phyloP scores from a whole-genome alignment of 2,113 vertebrate genomes.

The Psittacus erithacus region DNA sequence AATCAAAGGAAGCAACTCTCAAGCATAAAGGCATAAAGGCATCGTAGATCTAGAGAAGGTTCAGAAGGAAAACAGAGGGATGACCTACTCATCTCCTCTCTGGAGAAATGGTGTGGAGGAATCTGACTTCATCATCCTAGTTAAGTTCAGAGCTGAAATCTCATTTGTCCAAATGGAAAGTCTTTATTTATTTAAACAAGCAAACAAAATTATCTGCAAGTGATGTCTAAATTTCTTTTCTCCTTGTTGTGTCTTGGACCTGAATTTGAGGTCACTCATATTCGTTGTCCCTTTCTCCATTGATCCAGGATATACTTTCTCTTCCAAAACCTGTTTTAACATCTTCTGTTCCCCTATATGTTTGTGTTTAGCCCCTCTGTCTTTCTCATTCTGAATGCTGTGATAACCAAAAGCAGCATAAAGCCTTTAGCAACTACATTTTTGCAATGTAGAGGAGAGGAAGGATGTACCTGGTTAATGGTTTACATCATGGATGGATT shows the following conservation, averaged over 20 bases:
- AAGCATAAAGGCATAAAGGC: neutral
- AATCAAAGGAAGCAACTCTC: neutral
- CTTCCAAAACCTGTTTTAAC: neutral
- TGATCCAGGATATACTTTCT: neutral
- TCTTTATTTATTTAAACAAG: neutral
- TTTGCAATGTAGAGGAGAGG: neutral
- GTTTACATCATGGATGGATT: neutral
- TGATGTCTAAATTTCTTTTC: neutral
- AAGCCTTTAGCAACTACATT: neutral
- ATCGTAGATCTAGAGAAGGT: neutral
- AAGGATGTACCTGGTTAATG: neutral
- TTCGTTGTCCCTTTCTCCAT: neutral
- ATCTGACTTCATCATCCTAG: neutral
- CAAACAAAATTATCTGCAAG: neutral
- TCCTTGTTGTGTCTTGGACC: neutral
- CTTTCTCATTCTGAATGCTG: neutral
- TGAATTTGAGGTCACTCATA: neutral
- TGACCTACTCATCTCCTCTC: neutral
- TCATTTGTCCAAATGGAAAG: neutral
- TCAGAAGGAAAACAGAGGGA: neutral
- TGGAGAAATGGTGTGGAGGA: neutral
- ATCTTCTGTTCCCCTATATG: neutral
- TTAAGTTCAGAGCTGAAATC: neutral
- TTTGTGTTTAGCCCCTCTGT: neutral
- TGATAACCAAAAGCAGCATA: neutral